A percentile compares a stretch with the other conserved stretches of the same genome.
These are phyloP conservation scores for Drosophila punjabiensis DNA, from an alignment of 1,140 invertebrate species.

Conservation along the genomic window DNA sequence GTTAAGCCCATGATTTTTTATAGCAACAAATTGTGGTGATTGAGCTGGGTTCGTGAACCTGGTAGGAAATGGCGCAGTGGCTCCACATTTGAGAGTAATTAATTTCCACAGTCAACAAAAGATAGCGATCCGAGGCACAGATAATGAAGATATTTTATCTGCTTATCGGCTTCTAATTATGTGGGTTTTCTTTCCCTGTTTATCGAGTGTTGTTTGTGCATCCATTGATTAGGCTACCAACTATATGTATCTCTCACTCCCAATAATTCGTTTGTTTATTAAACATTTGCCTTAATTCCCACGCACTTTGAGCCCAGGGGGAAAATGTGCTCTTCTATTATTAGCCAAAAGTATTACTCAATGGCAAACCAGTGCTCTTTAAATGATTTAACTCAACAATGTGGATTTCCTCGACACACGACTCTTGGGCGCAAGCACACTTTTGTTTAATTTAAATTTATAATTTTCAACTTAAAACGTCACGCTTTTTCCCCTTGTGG, in stretches of 20 bases:
- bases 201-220: conserved; percentile 11
- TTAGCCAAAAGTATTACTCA: conserved; percentile 16
- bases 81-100: conserved; percentile 3
- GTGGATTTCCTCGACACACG: conserved; percentile 23
- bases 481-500: conserved; percentile 24
- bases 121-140: conserved; percentile 11
- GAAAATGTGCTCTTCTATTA: background rate
- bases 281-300: conserved; percentile 35
- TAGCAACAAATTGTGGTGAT: conserved; percentile 24
- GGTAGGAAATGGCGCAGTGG: conserved; percentile 25
- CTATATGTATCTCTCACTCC: background rate
- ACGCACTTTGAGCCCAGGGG: conserved; percentile 29
- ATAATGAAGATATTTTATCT: conserved; percentile 30
- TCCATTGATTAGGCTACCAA: conserved; percentile 51
- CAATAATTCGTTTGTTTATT: background rate
- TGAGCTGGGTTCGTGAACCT: background rate
- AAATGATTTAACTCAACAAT: conserved; percentile 24
- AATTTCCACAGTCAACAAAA: conserved; percentile 17
- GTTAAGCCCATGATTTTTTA: conserved; percentile 1
- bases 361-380: conserved; percentile 7
- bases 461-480: conserved; percentile 28
- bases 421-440: conserved; percentile 1
- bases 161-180: conserved; percentile 42
- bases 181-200: conserved; percentile 20
- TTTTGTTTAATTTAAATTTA: conserved; percentile 30